These are phyloP conservation scores for Parazoanthus swiftii DNA, from an alignment of 92 coral and sea anemone species.

Conservation along the genomic window DNA sequence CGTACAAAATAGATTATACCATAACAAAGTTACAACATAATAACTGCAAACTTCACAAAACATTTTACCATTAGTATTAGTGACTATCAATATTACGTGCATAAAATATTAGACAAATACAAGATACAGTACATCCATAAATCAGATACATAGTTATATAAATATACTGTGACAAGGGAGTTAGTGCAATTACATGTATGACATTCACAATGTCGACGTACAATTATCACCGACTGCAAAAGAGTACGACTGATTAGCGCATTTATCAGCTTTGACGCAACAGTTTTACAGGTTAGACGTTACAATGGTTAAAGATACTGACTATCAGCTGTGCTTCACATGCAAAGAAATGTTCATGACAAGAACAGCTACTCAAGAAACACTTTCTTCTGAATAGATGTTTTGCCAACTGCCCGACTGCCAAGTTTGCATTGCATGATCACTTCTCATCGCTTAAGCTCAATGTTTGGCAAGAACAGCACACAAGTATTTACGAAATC, in stretches of 20 bases:
- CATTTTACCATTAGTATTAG: no score
- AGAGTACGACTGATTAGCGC: not conserved
- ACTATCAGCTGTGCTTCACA: no score
- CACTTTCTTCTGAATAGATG: not conserved
- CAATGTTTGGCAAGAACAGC: not conserved
- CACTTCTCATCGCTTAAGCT: not conserved
- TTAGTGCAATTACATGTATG: not conserved
- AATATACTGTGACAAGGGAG: no score
- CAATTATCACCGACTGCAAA: not conserved
- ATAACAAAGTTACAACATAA: not conserved
- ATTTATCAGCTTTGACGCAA: not conserved
- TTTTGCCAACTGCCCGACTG: not conserved
- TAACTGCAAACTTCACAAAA: not conserved
- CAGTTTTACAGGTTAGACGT: not conserved
- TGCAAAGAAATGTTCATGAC: no score
- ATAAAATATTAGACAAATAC: not conserved
- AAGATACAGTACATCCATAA: not conserved
- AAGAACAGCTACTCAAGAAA: not conserved
- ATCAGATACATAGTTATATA: no score
- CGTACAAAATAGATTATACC: not conserved
- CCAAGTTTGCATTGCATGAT: not conserved
- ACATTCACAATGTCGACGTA: no score
- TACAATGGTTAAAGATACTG: not conserved
- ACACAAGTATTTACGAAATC: not conserved
- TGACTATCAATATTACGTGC: no score